Conservation (phyloP, 2,888 invertebrate genomes). For the Eristalis intricaria region DNA sequence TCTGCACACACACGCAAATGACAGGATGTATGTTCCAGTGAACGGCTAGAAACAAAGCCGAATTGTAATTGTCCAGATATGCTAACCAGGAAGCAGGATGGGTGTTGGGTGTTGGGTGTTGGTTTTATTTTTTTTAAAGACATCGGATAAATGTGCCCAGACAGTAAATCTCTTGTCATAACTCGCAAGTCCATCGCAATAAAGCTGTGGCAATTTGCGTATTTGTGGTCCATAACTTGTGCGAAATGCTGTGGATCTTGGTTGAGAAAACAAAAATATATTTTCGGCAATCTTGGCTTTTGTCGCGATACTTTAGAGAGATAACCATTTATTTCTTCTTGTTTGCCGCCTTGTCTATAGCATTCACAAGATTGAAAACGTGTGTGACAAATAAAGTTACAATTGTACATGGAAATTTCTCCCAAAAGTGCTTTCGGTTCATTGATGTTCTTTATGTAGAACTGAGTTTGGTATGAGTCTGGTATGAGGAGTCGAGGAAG, state of each 20-base stretch:
- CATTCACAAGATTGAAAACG: background rate
- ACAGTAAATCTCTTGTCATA: constrained; percentile 31
- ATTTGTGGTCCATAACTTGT: constrained; percentile 33
- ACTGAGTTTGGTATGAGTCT: too few relatives aligned
- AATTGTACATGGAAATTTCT: background rate
- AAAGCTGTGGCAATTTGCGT: constrained; percentile 59
- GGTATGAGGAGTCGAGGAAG: background rate
- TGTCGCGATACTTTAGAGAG: background rate
- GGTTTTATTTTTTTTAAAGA: background rate
- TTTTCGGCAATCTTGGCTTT: constrained; percentile 15
- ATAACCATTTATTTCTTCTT: background rate
- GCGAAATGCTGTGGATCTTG: constrained; percentile 29
- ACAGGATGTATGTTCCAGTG: background rate
- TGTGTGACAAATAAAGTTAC: background rate
- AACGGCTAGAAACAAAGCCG: constrained; percentile 4
- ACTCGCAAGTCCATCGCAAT: constrained; percentile 44
- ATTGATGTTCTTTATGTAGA: background rate
- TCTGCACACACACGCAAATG: background rate
- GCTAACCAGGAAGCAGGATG: background rate
- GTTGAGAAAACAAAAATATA: constrained; percentile 7
- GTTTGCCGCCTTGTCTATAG: background rate
- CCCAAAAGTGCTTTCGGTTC: background rate
- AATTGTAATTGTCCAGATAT: constrained; percentile 40
- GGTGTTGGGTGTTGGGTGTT: constrained; percentile 4
- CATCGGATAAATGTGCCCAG: constrained; percentile 27